phyloP scores from a whole-genome alignment of 2,888 invertebrate species.

The Pandemis cinnamomeana region DNA sequence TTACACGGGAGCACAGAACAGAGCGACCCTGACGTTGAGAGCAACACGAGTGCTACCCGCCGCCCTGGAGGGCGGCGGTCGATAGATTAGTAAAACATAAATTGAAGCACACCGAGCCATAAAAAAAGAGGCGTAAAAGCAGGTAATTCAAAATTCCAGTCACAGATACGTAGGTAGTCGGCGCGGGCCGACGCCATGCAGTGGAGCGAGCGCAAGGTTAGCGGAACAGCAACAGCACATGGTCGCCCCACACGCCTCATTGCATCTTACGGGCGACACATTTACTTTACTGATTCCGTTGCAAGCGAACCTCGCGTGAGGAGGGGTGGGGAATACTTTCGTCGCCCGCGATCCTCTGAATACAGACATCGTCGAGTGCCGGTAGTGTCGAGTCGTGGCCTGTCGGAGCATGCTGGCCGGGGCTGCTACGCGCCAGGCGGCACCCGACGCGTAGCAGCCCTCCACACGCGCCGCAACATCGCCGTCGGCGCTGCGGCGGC shows the following conservation, averaged over 20 bases:
- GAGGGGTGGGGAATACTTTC: conserved; percentile 4
- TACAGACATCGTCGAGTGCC: conserved; percentile 63
- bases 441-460: conserved; percentile 46
- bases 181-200: conserved; percentile 63
- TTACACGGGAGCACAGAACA: conserved; percentile 29
- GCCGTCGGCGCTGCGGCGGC: conserved; percentile 3
- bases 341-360: conserved; percentile 60
- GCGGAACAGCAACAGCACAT: conserved; percentile 26
- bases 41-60: conserved; percentile 37
- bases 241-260: conserved; percentile 4
- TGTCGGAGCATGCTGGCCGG: conserved; percentile 42
- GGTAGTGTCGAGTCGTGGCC: conserved; percentile 48
- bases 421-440: conserved; percentile 14
- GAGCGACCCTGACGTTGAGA: conserved; percentile 16
- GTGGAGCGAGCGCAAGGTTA: conserved; percentile 48
- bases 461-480: conserved; percentile 54
- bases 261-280: conserved; percentile 4
- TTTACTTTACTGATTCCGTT: conserved; percentile 10
- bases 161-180: conserved; percentile 62
- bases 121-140: conserved; percentile 77
- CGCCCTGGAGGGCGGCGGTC: conserved; percentile 44
- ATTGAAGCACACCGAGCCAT: conserved; percentile 82
- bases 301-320: conserved; percentile 15
- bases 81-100: conserved; percentile 55
- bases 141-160: conserved; percentile 80